Conservation (phyloP, 2,797 vertebrate genomes). For the Morus bassanus region DNA sequence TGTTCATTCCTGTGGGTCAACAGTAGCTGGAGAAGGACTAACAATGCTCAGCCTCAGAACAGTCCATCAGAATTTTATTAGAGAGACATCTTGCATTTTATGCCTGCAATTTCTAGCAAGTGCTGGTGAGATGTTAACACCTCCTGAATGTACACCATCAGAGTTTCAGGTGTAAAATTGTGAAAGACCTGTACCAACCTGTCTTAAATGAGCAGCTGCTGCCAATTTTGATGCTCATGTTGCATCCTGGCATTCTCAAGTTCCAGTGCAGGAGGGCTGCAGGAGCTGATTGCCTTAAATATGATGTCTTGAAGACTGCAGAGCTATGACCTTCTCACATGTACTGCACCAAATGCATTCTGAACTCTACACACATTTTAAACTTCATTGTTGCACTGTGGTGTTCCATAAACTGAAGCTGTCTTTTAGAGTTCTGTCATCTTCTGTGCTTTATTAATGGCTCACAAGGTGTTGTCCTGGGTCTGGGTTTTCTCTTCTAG, state of each 20-base stretch:
- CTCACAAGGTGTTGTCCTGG: background rate
- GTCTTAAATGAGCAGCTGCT: background rate
- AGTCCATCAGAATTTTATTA: background rate
- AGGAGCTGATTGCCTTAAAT: background rate
- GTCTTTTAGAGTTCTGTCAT: background rate
- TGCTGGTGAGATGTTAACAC: background rate
- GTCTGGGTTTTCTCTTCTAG: background rate
- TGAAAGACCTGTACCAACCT: background rate
- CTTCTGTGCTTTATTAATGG: background rate
- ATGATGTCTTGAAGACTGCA: background rate
- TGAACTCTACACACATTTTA: background rate
- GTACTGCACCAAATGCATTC: background rate
- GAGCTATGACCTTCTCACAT: background rate
- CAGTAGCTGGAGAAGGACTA: background rate
- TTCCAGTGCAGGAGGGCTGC: background rate
- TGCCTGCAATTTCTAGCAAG: rapidly evolving
- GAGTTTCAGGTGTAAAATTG: background rate
- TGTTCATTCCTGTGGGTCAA: background rate
- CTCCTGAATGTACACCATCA: background rate
- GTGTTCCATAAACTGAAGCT: background rate
- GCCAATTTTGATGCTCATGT: background rate
- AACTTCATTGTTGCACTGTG: background rate
- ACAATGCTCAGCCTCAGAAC: background rate
- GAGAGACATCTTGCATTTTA: background rate
- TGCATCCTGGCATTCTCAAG: background rate